Base-by-base conservation (phyloP, 2,888 invertebrate species). In the Orthosia gracilis region DNA sequence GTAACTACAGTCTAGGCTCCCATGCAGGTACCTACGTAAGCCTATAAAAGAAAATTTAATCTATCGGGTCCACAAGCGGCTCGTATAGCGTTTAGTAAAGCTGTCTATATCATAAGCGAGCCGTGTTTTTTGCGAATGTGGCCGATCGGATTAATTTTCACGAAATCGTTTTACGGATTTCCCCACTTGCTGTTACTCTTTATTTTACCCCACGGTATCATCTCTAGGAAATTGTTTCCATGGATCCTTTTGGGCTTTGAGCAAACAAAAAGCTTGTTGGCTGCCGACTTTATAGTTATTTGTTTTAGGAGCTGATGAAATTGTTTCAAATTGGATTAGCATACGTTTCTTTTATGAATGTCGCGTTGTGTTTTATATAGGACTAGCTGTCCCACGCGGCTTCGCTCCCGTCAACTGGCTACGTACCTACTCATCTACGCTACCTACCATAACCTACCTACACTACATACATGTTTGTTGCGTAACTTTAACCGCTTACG, bases 181-280 rank as follows among this genome's bases (percentile, higher is more conserved):
- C 89, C 92, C 92, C 94, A 92, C 92, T 92, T 92, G 92, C 91
- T 93, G 94, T 94, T 94, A 93, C 94, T 91, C 91, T 94, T 95
- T 95, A 95, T 94, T 94, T 94, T 90, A 93, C 95, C 95, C 95
- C 85, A 85, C 91, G 95, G 95, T 94, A 92, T 94, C 95, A 93
- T 95, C 91, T 90, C 94, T 90, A 91, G 93, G 90, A 95, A 94
- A 95, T 95, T 95, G 95, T 94, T 94, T 94, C 91, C 91, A 90
- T 90, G 91, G 90, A 94, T 92, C 90, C 92, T 93, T 94, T 90
- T 85, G 89, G 89, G 89, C 88, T 90, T 88, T 88, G 88, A 81
- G 85, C 87, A 90, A 92, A 94, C 93, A 91, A 90, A 91, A 89
- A 85, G 85, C 85, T 86, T 87, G 79, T 84, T 85, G 79, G 76